Conservation (phyloP, 2,797 vertebrate species). For the Spinus pinus region DNA sequence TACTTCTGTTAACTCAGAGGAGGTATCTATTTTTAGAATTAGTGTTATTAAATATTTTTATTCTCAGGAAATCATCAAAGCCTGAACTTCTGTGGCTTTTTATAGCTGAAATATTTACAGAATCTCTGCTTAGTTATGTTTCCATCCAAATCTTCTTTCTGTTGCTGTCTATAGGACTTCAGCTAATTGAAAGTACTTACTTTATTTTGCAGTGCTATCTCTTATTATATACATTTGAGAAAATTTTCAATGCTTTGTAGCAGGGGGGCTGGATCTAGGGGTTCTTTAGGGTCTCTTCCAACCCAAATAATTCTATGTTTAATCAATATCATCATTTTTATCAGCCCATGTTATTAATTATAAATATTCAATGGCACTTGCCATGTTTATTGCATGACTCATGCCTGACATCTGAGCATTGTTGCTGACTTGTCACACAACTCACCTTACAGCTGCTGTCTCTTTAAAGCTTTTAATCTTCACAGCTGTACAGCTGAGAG, state of each 20-base stretch:
- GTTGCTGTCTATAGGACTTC: background rate
- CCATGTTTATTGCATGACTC: background rate
- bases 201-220: background rate
- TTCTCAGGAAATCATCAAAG: background rate
- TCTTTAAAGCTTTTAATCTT: background rate
- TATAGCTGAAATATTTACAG: conserved; percentile 29
- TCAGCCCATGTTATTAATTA: background rate
- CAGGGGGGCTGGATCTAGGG: background rate
- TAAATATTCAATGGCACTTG: background rate
- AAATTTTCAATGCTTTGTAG: background rate
- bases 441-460: background rate
- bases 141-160: conserved; percentile 2
- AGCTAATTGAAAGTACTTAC: background rate
- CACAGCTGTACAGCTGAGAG: background rate
- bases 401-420: background rate
- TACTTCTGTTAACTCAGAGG: background rate
- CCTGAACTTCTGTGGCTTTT: conserved; percentile 2
- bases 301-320: background rate
- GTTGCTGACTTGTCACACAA: background rate
- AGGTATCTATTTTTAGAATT: background rate
- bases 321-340: background rate
- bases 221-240: background rate
- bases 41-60: background rate
- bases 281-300: background rate
- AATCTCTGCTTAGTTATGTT: background rate